A percentile compares a stretch with the other conserved stretches of the same genome.
Evolutionary conservation across 2,797 vertebrate genomes (phyloP).

Genomic region (Gephyroberyx darwinii): DNA sequence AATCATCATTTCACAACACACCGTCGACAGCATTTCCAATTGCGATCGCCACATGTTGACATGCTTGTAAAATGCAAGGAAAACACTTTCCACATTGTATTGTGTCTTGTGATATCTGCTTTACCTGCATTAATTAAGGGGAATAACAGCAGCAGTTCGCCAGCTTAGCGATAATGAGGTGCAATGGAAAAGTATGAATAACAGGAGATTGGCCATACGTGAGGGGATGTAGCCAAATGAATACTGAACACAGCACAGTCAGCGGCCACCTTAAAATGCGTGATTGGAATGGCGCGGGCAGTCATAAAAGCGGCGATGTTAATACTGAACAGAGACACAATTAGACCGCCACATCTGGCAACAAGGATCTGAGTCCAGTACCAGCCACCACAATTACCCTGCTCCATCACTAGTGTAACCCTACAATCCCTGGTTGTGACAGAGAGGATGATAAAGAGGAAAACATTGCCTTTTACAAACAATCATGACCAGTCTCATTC

Average conservation of each 20-base stretch:
- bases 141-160: constrained; percentile 19
- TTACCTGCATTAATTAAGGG: constrained; percentile 60
- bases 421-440: constrained; percentile 29
- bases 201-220: constrained; percentile 53
- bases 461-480: neutral
- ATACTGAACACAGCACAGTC: constrained; percentile 47
- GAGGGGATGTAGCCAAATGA: constrained; percentile 47
- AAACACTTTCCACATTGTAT: constrained; percentile 8
- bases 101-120: constrained; percentile 51
- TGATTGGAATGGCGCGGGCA: constrained; percentile 52
- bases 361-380: constrained; percentile 28
- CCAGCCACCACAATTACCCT: constrained; percentile 48
- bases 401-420: constrained; percentile 42
- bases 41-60: constrained; percentile 45
- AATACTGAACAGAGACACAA: constrained; percentile 59
- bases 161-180: constrained; percentile 59
- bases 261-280: constrained; percentile 46
- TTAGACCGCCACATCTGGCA: constrained; percentile 67
- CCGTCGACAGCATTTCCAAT: constrained; percentile 19
- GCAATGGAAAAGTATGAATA: constrained; percentile 54
- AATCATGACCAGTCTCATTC: neutral
- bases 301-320: constrained; percentile 58
- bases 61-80: constrained; percentile 24
- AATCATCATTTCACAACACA: constrained; percentile 54
- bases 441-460: constrained; percentile 14